These are phyloP conservation scores for Cataglyphis altisquamis DNA, from an alignment of 2,888 invertebrate genomes.

Conservation along the genomic window DNA sequence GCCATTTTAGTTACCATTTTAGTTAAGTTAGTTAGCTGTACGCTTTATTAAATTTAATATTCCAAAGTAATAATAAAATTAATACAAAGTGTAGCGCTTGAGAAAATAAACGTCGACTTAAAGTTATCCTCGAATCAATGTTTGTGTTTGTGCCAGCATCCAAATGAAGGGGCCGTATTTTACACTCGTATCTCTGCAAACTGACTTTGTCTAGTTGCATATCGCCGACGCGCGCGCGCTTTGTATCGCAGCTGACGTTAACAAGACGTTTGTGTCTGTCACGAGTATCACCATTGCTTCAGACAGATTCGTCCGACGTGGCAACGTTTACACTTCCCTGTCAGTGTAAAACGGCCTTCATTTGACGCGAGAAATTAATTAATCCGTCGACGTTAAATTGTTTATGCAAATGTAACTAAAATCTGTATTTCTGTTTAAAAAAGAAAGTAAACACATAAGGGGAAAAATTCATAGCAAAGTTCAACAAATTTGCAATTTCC, in stretches of 20 bases:
- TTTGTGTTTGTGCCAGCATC: constrained; percentile 13
- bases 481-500: neutral
- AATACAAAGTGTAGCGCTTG: neutral
- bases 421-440: neutral
- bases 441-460: neutral
- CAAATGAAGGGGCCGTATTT: constrained; percentile 40
- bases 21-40: neutral
- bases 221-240: constrained; percentile 23
- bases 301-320: constrained; percentile 31
- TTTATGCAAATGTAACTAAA: neutral
- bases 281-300: constrained; percentile 45
- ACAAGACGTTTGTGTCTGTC: constrained; percentile 56
- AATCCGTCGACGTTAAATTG: constrained; percentile 1
- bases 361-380: constrained; percentile 16
- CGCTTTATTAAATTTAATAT: constrained; percentile 41
- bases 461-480: neutral
- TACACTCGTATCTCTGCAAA: constrained; percentile 44
- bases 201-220: constrained; percentile 52
- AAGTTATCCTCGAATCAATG: constrained; percentile 15
- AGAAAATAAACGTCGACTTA: constrained; percentile 16
- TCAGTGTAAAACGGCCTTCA: constrained; percentile 31
- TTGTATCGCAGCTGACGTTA: constrained; percentile 43
- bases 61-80: constrained; percentile 1
- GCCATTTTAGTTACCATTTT: neutral
- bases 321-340: constrained; percentile 41